Conservation (phyloP, 2,888 invertebrate genomes). For the Chymomyza procnemis region DNA sequence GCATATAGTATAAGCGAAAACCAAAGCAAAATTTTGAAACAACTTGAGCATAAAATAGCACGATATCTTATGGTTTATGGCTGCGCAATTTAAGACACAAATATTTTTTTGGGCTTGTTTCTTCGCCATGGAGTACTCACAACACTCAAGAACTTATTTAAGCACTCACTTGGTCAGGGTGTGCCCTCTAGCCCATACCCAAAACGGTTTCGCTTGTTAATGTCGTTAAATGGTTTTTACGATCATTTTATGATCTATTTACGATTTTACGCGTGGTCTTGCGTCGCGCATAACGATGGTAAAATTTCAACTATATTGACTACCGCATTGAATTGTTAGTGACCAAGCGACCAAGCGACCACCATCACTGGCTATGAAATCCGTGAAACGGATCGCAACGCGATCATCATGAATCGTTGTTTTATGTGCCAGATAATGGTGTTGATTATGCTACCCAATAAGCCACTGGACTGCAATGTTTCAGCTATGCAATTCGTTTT, state of each 20-base stretch:
- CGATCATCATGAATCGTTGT: slow-evolving; percentile 30
- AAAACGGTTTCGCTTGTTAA: slow-evolving; percentile 11
- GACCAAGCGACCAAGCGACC: too few relatives aligned
- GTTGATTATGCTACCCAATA: slow-evolving; percentile 29
- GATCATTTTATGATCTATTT: slow-evolving; percentile 78
- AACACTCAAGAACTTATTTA: neutral
- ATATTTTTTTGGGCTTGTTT: neutral
- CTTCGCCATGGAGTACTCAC: neutral
- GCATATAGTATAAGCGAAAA: neutral
- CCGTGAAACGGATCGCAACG: neutral
- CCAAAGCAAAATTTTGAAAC: neutral
- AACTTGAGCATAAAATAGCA: neutral
- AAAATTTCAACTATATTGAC: slow-evolving; percentile 33
- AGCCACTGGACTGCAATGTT: slow-evolving; percentile 23
- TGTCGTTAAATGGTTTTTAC: slow-evolving; percentile 75
- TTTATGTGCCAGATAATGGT: slow-evolving; percentile 48
- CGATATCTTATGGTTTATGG: neutral
- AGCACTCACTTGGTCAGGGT: neutral
- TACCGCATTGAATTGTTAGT: slow-evolving; percentile 38
- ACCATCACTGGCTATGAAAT: slow-evolving; percentile 17
- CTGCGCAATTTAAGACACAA: neutral
- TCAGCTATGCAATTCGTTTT: slow-evolving; percentile 26
- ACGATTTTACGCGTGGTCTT: slow-evolving; percentile 74
- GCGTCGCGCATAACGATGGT: slow-evolving; percentile 59
- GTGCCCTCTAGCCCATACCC: neutral